These are phyloP conservation scores for Lottia gigantea DNA, from an alignment of 2,888 invertebrate species.

Conservation along the genomic window DNA sequence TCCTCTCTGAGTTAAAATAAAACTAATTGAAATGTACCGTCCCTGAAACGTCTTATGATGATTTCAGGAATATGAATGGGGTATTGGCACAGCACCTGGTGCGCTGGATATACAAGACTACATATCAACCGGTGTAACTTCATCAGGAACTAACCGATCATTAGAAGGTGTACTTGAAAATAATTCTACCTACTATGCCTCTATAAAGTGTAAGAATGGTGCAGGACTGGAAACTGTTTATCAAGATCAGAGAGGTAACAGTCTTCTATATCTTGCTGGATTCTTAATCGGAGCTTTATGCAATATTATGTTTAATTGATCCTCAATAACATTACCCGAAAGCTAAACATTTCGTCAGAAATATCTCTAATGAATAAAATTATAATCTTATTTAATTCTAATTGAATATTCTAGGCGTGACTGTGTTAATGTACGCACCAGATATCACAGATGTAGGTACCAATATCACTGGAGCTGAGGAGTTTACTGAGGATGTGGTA, in stretches of 20 bases:
- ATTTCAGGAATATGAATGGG: conserved; percentile 48
- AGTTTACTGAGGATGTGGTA: conserved; percentile 30
- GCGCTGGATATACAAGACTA: conserved; percentile 39
- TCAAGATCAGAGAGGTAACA: conserved; percentile 34
- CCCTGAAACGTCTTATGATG: too few relatives aligned
- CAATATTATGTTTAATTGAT: too few relatives aligned
- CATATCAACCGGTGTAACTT: conserved; percentile 34
- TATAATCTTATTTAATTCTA: too few relatives aligned
- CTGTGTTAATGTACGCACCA: conserved; percentile 36
- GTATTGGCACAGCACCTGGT: conserved; percentile 44
- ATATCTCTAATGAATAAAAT: too few relatives aligned
- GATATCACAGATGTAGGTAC: conserved; percentile 33
- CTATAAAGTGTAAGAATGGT: conserved; percentile 40
- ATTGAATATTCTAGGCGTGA: conserved; percentile 41
- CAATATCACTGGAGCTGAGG: conserved; percentile 29
- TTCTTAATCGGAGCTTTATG: too few relatives aligned
- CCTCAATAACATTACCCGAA: too few relatives aligned
- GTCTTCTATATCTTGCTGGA: too few relatives aligned
- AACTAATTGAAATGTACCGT: too few relatives aligned
- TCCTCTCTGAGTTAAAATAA: too few relatives aligned
- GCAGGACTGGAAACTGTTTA: conserved; percentile 32
- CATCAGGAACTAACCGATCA: conserved; percentile 38
- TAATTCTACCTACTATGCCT: conserved; percentile 38
- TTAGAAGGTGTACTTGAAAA: conserved; percentile 38
- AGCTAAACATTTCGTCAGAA: too few relatives aligned